These are phyloP conservation scores for Gerris buenoi DNA, from an alignment of 1,140 invertebrate species.

Conservation along the genomic window DNA sequence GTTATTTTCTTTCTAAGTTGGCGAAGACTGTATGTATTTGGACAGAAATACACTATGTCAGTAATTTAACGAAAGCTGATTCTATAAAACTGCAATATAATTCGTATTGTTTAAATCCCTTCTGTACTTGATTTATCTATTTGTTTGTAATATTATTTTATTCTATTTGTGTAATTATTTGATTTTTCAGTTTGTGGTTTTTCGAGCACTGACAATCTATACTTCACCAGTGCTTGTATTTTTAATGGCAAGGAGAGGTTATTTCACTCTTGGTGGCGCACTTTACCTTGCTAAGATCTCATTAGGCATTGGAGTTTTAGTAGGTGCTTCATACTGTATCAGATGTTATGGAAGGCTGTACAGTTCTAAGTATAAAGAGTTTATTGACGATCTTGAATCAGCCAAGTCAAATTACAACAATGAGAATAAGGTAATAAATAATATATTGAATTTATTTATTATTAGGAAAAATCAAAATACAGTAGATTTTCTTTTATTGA, in stretches of 20 bases:
- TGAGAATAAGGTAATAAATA: slow-evolving; percentile 35
- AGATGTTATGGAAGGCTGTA: slow-evolving; percentile 52
- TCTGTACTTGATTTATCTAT: no score
- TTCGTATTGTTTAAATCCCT: no score
- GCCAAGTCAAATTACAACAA: slow-evolving; percentile 36
- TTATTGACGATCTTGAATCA: slow-evolving; percentile 46
- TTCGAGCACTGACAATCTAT: slow-evolving; percentile 57
- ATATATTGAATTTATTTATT: no score
- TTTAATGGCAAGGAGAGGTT: slow-evolving; percentile 52
- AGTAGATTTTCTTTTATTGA: no score
- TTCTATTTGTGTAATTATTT: background rate
- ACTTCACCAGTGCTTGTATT: slow-evolving; percentile 59
- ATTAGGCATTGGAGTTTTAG: slow-evolving; percentile 44
- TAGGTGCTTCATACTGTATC: slow-evolving; percentile 46
- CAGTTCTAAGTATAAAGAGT: slow-evolving; percentile 56
- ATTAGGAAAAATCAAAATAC: no score
- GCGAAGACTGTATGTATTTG: no score
- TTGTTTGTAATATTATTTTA: no score
- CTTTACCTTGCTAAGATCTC: slow-evolving; percentile 41
- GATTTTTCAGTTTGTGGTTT: slow-evolving; percentile 36
- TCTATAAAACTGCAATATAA: no score
- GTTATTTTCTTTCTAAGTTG: no score
- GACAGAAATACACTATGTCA: no score
- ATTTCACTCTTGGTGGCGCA: slow-evolving; percentile 43
- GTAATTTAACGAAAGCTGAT: no score